Percentiles rank a stretch among this genome's conserved stretches.
These are phyloP conservation scores for Lasioglossum albipes DNA, from an alignment of 1,140 invertebrate species.

Conservation along the genomic window DNA sequence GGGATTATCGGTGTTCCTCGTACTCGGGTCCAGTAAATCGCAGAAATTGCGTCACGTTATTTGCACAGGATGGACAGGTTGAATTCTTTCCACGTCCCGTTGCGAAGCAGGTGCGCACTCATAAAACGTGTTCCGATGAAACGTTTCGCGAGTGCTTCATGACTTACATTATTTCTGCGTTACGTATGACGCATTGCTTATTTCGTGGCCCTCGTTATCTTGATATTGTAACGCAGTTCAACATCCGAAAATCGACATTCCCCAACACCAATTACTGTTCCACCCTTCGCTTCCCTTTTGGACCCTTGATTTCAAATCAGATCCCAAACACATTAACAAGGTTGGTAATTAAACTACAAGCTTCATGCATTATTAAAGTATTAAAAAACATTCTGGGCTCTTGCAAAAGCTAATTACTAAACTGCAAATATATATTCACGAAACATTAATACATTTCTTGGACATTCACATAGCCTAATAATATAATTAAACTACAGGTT, in stretches of 20 bases:
- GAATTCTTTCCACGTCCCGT: slow-evolving; percentile 46
- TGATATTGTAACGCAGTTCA: not conserved
- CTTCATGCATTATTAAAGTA: too few relatives aligned
- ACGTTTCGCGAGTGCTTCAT: slow-evolving; percentile 39
- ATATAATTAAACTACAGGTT: too few relatives aligned
- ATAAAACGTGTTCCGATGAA: slow-evolving; percentile 50
- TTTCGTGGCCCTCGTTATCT: slow-evolving; percentile 9
- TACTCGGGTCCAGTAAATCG: slow-evolving; percentile 16
- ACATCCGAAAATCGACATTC: slow-evolving; percentile 28
- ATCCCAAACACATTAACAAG: too few relatives aligned
- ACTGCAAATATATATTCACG: too few relatives aligned
- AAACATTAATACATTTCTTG: too few relatives aligned
- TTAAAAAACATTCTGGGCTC: too few relatives aligned
- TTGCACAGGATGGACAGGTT: slow-evolving; percentile 13
- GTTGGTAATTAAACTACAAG: too few relatives aligned
- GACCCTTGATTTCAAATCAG: too few relatives aligned
- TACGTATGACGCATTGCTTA: slow-evolving; percentile 33
- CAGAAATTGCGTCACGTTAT: slow-evolving; percentile 34
- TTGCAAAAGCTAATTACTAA: too few relatives aligned
- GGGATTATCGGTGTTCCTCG: not conserved
- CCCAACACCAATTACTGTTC: not conserved
- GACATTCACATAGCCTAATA: too few relatives aligned
- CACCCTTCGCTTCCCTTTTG: not conserved
- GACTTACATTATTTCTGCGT: slow-evolving; percentile 50
- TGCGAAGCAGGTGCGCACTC: slow-evolving; percentile 52